Evolutionary conservation across 2,888 invertebrate genomes (phyloP).

Genomic region (Andrena camellia): DNA sequence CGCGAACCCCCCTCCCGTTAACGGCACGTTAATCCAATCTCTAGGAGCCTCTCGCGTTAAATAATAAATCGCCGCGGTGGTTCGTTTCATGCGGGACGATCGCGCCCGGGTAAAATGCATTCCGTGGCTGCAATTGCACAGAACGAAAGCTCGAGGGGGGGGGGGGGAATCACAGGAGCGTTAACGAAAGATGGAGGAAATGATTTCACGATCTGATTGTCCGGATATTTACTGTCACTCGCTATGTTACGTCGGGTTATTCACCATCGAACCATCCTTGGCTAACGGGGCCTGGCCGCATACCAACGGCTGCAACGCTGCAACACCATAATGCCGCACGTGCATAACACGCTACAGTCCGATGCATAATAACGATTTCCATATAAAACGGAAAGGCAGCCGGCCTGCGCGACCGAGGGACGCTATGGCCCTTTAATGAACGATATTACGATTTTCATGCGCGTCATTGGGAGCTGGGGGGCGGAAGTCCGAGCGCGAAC

Average conservation of each 20-base stretch:
- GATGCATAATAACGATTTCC: constrained; percentile 75
- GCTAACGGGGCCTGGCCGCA: constrained; percentile 78
- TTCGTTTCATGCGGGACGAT: constrained; percentile 2
- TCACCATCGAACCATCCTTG: constrained; percentile 75
- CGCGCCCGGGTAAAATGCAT: constrained; percentile 18
- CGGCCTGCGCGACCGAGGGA: background rate
- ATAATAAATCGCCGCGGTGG: constrained; percentile 4
- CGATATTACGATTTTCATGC: constrained; percentile 69
- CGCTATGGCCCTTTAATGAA: constrained; percentile 66
- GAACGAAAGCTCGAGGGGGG: constrained; percentile 46
- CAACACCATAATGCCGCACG: constrained; percentile 70
- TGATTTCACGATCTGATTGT: constrained; percentile 66
- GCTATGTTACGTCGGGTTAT: constrained; percentile 77
- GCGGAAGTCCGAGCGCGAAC: background rate
- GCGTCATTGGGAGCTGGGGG: constrained; percentile 26
- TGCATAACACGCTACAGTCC: constrained; percentile 64
- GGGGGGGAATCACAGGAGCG: constrained; percentile 52
- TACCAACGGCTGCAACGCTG: constrained; percentile 69
- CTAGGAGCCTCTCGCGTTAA: background rate
- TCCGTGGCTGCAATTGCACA: constrained; percentile 44
- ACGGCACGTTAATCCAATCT: background rate
- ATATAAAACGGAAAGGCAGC: constrained; percentile 68
- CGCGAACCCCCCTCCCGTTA: background rate
- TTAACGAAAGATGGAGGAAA: constrained; percentile 61
- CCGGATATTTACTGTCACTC: constrained; percentile 70